Conservation (phyloP, 2,797 vertebrate species). For the Rhincodon typus region DNA sequence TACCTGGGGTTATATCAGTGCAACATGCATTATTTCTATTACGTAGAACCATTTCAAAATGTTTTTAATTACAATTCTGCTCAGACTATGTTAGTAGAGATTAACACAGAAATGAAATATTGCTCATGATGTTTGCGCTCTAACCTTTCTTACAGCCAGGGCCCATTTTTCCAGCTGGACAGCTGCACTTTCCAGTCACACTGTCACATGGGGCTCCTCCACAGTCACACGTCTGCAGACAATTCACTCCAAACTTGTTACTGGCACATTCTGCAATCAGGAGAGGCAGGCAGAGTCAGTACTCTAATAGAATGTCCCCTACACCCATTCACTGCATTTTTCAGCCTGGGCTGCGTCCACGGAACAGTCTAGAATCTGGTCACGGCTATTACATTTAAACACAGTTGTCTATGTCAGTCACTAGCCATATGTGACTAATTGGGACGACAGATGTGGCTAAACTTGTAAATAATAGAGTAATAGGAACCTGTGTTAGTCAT, state of each 20-base stretch:
- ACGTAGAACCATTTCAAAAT: background rate
- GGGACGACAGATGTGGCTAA: background rate
- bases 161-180: constrained; percentile 67
- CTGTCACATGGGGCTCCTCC: constrained; percentile 65
- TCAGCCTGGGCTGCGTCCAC: background rate
- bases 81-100: background rate
- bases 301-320: background rate
- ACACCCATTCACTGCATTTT: background rate
- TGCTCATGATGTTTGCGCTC: constrained; percentile 40
- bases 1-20: background rate
- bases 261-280: constrained; percentile 25
- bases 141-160: constrained; percentile 71
- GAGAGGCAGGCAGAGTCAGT: background rate
- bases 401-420: background rate
- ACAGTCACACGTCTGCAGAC: constrained; percentile 68
- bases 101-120: background rate
- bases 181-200: constrained; percentile 68
- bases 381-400: background rate
- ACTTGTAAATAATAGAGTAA: background rate
- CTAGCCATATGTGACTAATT: background rate
- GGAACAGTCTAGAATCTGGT: too few relatives aligned
- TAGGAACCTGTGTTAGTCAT: background rate
- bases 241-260: constrained; percentile 65
- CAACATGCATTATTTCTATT: background rate
- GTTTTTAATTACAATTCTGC: background rate